These are phyloP conservation scores for Petrosia ficiformis DNA, from an alignment of 37 sponge, comb jelly and placozoan species.

Conservation along the genomic window DNA sequence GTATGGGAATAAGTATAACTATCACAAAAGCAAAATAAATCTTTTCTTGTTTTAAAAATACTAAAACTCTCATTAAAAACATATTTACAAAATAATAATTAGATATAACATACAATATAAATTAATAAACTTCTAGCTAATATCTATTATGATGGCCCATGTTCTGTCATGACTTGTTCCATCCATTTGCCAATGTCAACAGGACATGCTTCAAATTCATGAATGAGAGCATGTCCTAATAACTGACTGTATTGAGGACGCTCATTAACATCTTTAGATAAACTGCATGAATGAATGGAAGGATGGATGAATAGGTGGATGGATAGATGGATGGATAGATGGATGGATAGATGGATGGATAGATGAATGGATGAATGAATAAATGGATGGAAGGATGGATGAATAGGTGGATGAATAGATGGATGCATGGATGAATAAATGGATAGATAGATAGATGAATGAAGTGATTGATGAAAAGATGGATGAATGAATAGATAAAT, in stretches of 20 bases:
- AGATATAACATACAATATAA: too few species aligned
- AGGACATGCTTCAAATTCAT: constrained; percentile 27
- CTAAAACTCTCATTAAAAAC: too few species aligned
- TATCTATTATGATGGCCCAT: too few species aligned
- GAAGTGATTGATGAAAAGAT: not conserved
- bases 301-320: not conserved
- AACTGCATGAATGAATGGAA: constrained; percentile 22
- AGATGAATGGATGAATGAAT: not conserved
- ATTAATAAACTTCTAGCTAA: too few species aligned
- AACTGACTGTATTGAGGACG: constrained; percentile 69
- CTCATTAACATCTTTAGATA: constrained; percentile 60
- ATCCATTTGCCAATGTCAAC: constrained; percentile 55
- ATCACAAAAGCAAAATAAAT: too few species aligned
- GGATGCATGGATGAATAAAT: not conserved
- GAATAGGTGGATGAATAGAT: not conserved
- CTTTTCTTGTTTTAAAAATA: too few species aligned
- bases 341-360: not conserved
- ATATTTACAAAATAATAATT: too few species aligned
- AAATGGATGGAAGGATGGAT: not conserved
- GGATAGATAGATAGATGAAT: too few species aligned
- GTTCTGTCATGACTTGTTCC: not conserved
- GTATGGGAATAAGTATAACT: too few species aligned
- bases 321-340: not conserved
- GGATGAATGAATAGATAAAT: not conserved
- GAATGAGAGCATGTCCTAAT: constrained; percentile 68